Percentiles rank a stretch among this genome's conserved stretches.
Evolutionary conservation across 2,797 vertebrate genomes (phyloP).

Genomic region (Anas acuta): DNA sequence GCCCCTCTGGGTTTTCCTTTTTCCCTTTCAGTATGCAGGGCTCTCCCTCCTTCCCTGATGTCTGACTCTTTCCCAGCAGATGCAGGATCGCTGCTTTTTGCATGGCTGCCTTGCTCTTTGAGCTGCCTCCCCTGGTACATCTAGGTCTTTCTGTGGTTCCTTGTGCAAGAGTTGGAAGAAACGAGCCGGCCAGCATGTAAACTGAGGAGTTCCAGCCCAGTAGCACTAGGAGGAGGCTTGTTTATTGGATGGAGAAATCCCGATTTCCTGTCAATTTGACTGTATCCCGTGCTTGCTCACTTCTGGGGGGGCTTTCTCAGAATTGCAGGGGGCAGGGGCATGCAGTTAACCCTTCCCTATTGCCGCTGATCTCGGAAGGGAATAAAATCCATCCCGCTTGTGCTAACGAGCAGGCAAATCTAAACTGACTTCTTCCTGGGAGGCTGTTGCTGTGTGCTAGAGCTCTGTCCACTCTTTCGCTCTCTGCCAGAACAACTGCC

Average conservation of each 20-base stretch:
- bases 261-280: neutral
- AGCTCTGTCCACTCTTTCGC: fast-evolving
- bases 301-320: neutral
- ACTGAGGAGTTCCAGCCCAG: neutral
- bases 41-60: neutral
- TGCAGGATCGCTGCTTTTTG: neutral
- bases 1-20: slow-evolving; percentile 19
- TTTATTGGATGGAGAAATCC: neutral
- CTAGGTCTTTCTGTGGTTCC: neutral
- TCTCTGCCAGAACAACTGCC: neutral
- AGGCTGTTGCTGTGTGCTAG: neutral
- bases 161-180: neutral
- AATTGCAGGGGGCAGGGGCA: neutral
- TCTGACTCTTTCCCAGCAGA: neutral
- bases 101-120: neutral
- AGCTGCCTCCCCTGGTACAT: neutral
- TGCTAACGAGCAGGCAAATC: neutral
- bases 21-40: neutral
- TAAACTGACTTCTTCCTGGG: neutral
- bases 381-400: neutral
- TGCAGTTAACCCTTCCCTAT: neutral
- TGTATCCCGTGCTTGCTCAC: neutral
- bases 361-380: neutral
- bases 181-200: neutral
- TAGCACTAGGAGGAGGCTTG: neutral